Base-by-base conservation (phyloP, 2,888 invertebrate genomes). In the Caenorhabditis sp. region DNA sequence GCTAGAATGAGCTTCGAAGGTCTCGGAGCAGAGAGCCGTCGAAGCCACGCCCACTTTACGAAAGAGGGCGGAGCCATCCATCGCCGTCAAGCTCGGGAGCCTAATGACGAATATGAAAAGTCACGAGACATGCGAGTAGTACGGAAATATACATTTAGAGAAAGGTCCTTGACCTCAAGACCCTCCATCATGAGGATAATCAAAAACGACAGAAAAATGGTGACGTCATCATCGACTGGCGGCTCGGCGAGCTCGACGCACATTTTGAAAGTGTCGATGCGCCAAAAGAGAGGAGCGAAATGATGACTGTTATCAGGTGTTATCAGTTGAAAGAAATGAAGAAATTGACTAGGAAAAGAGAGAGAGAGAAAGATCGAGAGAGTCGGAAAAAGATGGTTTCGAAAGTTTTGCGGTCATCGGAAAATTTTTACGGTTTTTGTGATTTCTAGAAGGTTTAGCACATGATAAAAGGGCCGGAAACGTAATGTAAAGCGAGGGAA, bases 181-280 rank as follows among this genome's bases (percentile, higher is more conserved):
- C 41, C 27, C 55, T 53, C 17, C n/a, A 17, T 13, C 39, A 24
- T 68, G 70, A 70, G 53, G 59, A 70, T 70, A 70, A 70, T 70
- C 70, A 70, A 70, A 61, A 59, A 30, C 37, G 70, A 59, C 52
- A 59, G 53, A 63, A 53, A 68, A 50, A 37, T 13, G 32, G 45
- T 61, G 59, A 70, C 70, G 70, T 70, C 70, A 59, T 37, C 41
- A 37, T 3, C 15, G 11, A 41, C n/a, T n/a, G 39, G 43, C 15
- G 26, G 17, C 32, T 27, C 27, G 26, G n/a, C 27, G 27, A 35
- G 32, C 22, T 13, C 26, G 55, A 41, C 30, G 26, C n/a, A n/a
- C n/a, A n/a, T n/a, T n/a, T n/a, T n/a, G n/a, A n/a, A n/a, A 46
- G 58, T 37, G 20, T 45, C 66, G 70, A 45, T 70, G 70, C 70